A percentile compares a stretch with the other conserved stretches of the same genome.
These are phyloP conservation scores for Polymixis flavicincta DNA, from an alignment of 2,888 invertebrate genomes.

Conservation along the genomic window DNA sequence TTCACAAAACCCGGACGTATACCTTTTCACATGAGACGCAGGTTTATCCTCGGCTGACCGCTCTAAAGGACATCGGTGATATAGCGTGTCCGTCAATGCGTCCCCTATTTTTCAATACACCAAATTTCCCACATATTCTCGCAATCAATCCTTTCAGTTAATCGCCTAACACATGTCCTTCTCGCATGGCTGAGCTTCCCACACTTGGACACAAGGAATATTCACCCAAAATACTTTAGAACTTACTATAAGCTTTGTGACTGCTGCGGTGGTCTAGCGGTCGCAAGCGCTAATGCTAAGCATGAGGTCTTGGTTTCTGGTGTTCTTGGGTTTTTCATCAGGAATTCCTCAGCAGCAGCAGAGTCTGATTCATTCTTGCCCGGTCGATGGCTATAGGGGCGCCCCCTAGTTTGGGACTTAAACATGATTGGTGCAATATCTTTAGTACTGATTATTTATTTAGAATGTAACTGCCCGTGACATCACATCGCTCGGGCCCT, in stretches of 20 bases:
- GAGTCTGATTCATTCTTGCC: neutral
- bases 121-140: conserved; percentile 15
- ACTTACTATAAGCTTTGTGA: neutral
- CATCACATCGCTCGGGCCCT: too few relatives aligned
- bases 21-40: neutral
- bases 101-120: conserved; percentile 49
- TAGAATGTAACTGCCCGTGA: too few relatives aligned
- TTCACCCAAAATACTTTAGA: neutral
- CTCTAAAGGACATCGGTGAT: conserved; percentile 20
- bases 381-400: neutral
- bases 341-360: neutral
- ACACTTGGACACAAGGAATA: neutral
- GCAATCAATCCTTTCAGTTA: conserved; percentile 35
- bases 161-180: conserved; percentile 27
- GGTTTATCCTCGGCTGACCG: conserved; percentile 2
- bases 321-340: neutral
- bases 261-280: neutral
- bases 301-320: neutral
- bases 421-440: neutral
- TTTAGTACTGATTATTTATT: too few relatives aligned
- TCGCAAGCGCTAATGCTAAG: neutral
- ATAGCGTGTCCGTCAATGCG: conserved; percentile 5
- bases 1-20: neutral
- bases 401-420: neutral
- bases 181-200: conserved; percentile 24